These are phyloP conservation scores for Plebejus argus DNA, from an alignment of 2,888 invertebrate species.

Conservation along the genomic window DNA sequence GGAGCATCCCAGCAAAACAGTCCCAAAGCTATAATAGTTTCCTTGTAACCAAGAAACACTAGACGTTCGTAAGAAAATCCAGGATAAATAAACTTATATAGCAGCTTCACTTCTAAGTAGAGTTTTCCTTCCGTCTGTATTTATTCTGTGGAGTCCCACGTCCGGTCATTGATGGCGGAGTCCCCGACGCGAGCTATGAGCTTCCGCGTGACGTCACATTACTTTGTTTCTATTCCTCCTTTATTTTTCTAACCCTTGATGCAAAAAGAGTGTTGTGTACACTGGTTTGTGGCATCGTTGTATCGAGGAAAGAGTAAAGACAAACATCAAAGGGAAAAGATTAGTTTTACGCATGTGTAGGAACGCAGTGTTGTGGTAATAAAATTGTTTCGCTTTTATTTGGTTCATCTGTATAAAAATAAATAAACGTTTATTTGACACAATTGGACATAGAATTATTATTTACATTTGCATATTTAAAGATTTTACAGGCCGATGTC, in stretches of 20 bases:
- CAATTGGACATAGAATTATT: no score
- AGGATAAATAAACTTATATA: no score
- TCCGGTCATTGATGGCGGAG: conserved; percentile 1
- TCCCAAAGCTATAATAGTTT: no score
- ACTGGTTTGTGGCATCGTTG: background rate
- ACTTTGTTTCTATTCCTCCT: background rate
- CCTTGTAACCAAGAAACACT: no score
- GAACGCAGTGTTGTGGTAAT: no score
- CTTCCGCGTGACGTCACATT: conserved; percentile 7
- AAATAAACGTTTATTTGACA: no score
- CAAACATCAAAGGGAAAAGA: background rate
- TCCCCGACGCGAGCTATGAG: conserved; percentile 10
- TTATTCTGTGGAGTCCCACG: background rate
- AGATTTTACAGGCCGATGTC: no score
- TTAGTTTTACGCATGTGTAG: background rate
- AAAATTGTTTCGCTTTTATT: no score
- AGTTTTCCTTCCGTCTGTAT: background rate
- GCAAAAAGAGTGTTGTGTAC: background rate
- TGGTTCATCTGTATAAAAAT: no score
- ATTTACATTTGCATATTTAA: no score
- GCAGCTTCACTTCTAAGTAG: background rate
- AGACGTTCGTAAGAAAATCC: no score
- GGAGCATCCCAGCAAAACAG: no score
- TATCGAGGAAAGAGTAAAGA: background rate
- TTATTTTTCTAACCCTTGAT: background rate